phyloP scores from a whole-genome alignment of 2,113 vertebrate species.

The Dicaeum eximium region DNA sequence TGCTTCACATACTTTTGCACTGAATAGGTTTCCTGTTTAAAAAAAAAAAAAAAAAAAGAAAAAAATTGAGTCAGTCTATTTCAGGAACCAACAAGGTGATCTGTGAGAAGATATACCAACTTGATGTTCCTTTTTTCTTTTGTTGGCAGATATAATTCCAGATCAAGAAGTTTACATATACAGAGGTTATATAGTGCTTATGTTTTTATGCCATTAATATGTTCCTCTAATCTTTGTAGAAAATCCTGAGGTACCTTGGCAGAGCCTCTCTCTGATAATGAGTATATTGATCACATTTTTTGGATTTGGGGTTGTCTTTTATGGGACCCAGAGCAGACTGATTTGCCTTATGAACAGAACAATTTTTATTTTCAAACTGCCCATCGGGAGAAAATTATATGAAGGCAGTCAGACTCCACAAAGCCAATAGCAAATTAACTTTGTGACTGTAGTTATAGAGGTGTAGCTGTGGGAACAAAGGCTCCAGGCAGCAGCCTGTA shows the following conservation, averaged over 20 bases:
- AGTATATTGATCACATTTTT: neutral
- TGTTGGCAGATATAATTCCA: neutral
- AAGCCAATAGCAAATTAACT: neutral
- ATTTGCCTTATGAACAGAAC: neutral
- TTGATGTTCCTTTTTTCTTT: neutral
- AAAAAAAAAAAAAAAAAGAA: neutral
- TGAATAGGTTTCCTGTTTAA: conserved; percentile 72
- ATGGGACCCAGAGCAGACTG: neutral
- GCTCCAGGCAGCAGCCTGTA: neutral
- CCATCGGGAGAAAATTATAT: neutral
- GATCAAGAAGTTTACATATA: neutral
- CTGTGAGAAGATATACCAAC: neutral
- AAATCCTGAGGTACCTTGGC: neutral
- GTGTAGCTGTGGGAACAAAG: neutral
- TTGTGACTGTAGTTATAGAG: neutral
- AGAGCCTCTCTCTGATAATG: neutral
- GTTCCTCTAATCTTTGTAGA: neutral
- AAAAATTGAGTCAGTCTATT: neutral
- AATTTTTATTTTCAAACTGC: neutral
- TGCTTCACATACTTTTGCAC: conserved; percentile 76
- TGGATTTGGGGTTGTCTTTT: neutral
- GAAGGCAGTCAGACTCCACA: neutral
- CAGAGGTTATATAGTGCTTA: neutral
- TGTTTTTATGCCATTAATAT: neutral
- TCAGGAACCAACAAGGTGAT: neutral